A percentile compares a stretch with the other conserved stretches of the same genome.
Conservation (phyloP, 1,140 invertebrate genomes). For the Drosophila tani region DNA sequence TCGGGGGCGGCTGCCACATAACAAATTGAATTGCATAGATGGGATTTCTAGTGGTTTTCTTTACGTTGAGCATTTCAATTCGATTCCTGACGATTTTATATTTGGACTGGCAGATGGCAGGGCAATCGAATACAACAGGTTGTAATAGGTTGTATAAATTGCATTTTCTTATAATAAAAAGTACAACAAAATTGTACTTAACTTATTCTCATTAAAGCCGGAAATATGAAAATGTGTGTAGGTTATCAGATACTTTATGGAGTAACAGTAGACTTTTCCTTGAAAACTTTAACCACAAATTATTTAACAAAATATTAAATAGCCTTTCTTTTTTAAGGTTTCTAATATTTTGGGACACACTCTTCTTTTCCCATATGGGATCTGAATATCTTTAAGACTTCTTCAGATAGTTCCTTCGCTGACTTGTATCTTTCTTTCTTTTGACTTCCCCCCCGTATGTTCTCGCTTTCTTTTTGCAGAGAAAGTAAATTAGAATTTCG, state of each 20-base stretch:
- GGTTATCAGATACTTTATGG: too few relatives aligned
- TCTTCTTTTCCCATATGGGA: not conserved
- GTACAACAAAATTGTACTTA: too few relatives aligned
- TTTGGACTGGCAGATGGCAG: slow-evolving; percentile 19
- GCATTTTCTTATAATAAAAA: not conserved
- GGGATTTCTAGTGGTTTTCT: slow-evolving; percentile 37
- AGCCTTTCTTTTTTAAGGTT: not conserved
- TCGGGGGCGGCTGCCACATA: slow-evolving; percentile 35
- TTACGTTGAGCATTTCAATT: slow-evolving; percentile 25
- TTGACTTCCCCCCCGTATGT: not conserved
- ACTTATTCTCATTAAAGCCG: too few relatives aligned
- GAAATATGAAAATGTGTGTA: too few relatives aligned
- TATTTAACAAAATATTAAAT: not conserved
- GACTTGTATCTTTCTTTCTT: slow-evolving; percentile 11
- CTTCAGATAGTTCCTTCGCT: not conserved
- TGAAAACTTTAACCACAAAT: too few relatives aligned
- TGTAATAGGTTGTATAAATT: slow-evolving; percentile 7
- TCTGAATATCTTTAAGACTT: slow-evolving; percentile 41
- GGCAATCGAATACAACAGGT: slow-evolving; percentile 28
- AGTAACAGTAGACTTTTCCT: too few relatives aligned
- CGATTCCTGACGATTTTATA: slow-evolving; percentile 1
- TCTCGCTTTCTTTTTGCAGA: slow-evolving; percentile 21
- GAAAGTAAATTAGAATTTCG: slow-evolving; percentile 73
- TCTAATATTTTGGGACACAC: not conserved
- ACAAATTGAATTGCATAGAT: slow-evolving; percentile 50